Conservation (phyloP, 1,140 invertebrate genomes). For the Ceratitis capitata region DNA sequence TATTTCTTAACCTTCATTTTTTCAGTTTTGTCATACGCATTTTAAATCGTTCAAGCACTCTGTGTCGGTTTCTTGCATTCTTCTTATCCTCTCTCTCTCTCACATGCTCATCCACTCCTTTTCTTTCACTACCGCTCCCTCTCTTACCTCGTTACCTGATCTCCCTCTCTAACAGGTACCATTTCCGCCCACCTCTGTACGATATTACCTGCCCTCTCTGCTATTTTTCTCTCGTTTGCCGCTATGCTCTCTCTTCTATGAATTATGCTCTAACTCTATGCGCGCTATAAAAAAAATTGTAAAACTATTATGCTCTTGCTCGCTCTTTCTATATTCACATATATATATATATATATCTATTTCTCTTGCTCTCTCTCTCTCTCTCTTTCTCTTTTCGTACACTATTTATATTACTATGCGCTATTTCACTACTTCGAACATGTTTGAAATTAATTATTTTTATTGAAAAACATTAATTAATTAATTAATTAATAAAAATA, state of each 20-base stretch:
- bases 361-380: background rate
- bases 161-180: background rate
- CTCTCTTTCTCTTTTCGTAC: background rate
- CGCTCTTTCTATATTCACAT: background rate
- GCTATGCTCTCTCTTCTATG: background rate
- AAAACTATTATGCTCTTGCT: background rate
- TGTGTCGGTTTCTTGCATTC: background rate
- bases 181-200: no score
- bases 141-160: slow-evolving; percentile 37
- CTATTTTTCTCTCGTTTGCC: background rate
- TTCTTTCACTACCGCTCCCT: background rate
- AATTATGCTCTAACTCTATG: background rate
- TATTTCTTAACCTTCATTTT: no score
- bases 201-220: background rate
- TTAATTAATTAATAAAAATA: slow-evolving; percentile 5
- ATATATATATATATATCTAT: background rate
- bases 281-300: slow-evolving; percentile 14
- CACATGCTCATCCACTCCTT: background rate
- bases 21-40: no score
- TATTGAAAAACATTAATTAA: no score
- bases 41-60: background rate
- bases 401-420: background rate
- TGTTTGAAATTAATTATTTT: background rate
- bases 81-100: background rate
- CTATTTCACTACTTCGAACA: slow-evolving; percentile 4